Evolutionary conservation across 2,888 invertebrate species (phyloP).

Genomic region (Amiota minor): DNA sequence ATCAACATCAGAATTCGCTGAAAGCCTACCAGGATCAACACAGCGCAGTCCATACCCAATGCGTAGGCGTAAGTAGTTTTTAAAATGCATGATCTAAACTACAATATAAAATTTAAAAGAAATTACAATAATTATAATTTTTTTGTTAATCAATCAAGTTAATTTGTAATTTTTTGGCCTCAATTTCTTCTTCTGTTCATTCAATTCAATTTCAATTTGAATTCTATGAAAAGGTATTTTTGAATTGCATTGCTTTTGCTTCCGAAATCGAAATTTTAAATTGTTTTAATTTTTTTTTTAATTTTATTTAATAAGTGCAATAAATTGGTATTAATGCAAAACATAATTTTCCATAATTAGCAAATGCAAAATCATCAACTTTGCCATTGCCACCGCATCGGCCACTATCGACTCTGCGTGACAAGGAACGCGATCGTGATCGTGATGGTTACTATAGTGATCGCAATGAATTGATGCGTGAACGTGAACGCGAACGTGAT

Average conservation of each 20-base stretch:
- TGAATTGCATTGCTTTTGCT: conserved; percentile 32
- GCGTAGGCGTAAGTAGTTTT: conserved; percentile 84
- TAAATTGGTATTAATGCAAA: conserved; percentile 5
- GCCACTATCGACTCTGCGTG: conserved; percentile 74
- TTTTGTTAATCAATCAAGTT: not conserved
- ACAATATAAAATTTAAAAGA: not conserved
- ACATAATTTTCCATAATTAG: conserved; percentile 61
- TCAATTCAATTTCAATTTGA: not conserved
- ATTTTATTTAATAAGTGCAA: conserved; percentile 25
- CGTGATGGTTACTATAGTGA: conserved; percentile 92
- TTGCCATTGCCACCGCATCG: conserved; percentile 85
- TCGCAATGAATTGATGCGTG: conserved; percentile 86
- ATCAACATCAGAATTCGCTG: conserved; percentile 83
- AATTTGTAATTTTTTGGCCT: not conserved
- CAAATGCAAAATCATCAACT: conserved; percentile 87
- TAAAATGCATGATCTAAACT: conserved; percentile 47
- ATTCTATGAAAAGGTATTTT: not conserved
- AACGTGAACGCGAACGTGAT: conserved; percentile 83
- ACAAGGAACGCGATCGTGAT: conserved; percentile 78
- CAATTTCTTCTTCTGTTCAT: not conserved
- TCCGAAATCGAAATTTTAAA: conserved; percentile 20
- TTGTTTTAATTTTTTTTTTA: not conserved
- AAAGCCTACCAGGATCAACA: conserved; percentile 87
- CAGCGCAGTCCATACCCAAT: conserved; percentile 90
- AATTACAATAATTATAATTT: not conserved